Evolutionary conservation across 2,113 vertebrate species (phyloP), one percentile per base, ranked within the genome.

Genomic region (Cochlearius cochlearius): DNA sequence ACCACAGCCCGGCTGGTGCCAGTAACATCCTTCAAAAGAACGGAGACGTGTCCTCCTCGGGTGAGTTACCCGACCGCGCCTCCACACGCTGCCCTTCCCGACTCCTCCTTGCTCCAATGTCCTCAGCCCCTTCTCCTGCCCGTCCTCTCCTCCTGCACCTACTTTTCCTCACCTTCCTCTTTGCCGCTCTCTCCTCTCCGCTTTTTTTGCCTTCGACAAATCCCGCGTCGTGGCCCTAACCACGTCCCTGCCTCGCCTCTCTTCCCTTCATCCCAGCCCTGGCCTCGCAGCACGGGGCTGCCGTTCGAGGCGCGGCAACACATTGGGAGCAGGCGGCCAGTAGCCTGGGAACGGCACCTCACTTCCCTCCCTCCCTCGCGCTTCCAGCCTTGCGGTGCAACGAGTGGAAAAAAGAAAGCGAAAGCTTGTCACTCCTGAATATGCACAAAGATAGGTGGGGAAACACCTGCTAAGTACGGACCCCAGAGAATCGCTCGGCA

Each of bases 361-460:
- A 83, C 77, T 16, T 82, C 80, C 87, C 66, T 74, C 86, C 79
- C 55, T 55, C 47, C 66, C 56, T 80, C 34, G 12, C 30, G 73
- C 85, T 77, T 85, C 86, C 91, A 73, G 64, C 80, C 88, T 76
- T 36, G 67, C 39, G 32, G 79, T 82, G 91, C 88, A 90, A 96
- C 36, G 41, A 92, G 91, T 27, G 84, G 74, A 72, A 85, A 74
- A 78, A 94, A 67, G 87, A 78, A 93, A 96, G 94, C 72, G 15
- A 92, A 93, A 95, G 95, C 94, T 94, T 11, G 79, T 95, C 96
- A 74, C 92, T 93, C 90, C 90, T 47, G 67, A 92, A 80, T 88
- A 96, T 93, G 96, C 96, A 94, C 95, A 95, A 95, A 92, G 79
- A 73, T 56, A 52, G 85, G 91, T 82, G 96, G 73, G 94, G 91